Evolutionary conservation across 35 echinoderm and acorn worm genomes (phyloP).

Genomic region (Ophioderma brevispina): DNA sequence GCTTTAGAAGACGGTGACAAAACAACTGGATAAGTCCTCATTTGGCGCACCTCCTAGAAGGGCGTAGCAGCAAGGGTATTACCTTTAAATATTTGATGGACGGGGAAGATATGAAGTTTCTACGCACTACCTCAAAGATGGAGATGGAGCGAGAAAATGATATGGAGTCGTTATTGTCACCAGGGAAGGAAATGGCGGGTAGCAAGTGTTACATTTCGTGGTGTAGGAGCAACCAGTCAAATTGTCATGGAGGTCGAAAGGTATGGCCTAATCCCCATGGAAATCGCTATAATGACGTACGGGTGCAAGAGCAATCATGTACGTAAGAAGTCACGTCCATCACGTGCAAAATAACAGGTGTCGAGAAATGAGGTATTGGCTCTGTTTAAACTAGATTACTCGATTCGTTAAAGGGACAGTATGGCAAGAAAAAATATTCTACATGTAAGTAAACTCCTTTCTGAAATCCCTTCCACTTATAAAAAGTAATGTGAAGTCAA

Average conservation of each 20-base stretch:
- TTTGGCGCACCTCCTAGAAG: neutral
- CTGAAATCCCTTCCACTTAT: no score
- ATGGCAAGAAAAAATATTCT: no score
- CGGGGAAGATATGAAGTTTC: neutral
- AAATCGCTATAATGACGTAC: neutral
- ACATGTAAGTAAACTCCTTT: no score
- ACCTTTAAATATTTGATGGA: neutral
- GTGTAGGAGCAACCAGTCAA: neutral
- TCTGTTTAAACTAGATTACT: no score
- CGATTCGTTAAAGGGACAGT: no score
- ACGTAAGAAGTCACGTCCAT: neutral
- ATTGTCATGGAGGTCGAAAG: neutral
- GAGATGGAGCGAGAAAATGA: neutral
- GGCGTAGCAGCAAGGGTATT: neutral
- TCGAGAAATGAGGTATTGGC: no score
- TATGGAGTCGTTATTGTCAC: neutral
- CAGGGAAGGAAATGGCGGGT: neutral
- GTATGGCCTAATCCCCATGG: neutral
- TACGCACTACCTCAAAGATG: neutral
- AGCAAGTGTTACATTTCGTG: neutral
- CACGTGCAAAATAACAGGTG: no score
- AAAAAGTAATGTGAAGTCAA: no score
- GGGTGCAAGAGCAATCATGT: neutral
- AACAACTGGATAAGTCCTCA: neutral
- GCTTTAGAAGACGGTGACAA: neutral